A percentile compares a stretch with the other conserved stretches of the same genome.
phyloP scores from a whole-genome alignment of 2,797 vertebrate genomes.

The Crocidura indochinensis region DNA sequence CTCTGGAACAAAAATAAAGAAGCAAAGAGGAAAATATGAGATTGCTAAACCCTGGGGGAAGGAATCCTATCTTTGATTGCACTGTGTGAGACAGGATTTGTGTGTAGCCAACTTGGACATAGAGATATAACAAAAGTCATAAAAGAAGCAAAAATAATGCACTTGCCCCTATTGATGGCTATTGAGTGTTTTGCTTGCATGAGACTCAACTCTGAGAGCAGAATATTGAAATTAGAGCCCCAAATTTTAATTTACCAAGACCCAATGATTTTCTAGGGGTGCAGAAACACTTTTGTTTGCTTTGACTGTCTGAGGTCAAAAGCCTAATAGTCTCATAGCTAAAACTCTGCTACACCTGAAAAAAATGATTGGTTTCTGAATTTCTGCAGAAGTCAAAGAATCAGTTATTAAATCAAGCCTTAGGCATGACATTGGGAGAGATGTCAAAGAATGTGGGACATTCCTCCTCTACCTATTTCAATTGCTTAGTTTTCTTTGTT shows the following conservation, averaged over 20 bases:
- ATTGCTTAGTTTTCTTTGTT: neutral
- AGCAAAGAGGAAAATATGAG: constrained; percentile 83
- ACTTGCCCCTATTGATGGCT: constrained; percentile 46
- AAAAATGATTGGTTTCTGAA: neutral
- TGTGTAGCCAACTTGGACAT: constrained; percentile 67
- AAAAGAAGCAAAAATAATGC: constrained; percentile 71
- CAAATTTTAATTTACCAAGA: constrained; percentile 16
- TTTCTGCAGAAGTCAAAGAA: constrained; percentile 28
- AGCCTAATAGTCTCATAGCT: neutral
- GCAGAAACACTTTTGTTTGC: neutral
- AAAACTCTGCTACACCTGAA: constrained; percentile 16
- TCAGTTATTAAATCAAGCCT: neutral
- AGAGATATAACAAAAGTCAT: constrained; percentile 74
- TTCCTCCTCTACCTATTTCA: constrained; percentile 5
- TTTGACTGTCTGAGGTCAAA: neutral
- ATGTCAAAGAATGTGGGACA: constrained; percentile 7
- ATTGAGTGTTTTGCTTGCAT: constrained; percentile 43
- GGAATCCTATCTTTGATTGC: constrained; percentile 79
- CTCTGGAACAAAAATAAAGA: constrained; percentile 82
- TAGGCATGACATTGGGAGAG: neutral
- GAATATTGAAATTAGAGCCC: constrained; percentile 46
- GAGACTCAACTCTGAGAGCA: constrained; percentile 18
- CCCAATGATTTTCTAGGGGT: neutral
- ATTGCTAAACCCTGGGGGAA: constrained; percentile 76
- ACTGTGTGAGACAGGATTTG: constrained; percentile 70